Conservation (phyloP, 2,888 invertebrate species). For the Hyles lineata region DNA sequence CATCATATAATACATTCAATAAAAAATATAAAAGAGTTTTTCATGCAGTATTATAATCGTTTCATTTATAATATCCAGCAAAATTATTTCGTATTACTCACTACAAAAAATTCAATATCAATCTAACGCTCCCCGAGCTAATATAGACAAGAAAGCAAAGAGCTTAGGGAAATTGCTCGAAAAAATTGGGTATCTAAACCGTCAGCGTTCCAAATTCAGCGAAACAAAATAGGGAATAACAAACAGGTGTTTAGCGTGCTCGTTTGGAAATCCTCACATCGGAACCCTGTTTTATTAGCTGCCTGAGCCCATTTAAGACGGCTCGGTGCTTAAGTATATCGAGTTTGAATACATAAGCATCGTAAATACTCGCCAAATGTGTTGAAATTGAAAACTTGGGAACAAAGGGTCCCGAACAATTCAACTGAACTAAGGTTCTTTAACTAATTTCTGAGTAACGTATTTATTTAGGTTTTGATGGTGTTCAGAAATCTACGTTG, state of each 20-base stretch:
- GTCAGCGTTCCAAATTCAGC: conserved; percentile 37
- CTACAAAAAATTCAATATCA: background rate
- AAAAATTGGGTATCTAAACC: background rate
- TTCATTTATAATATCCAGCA: too few species aligned
- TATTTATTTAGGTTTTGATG: conserved; percentile 4
- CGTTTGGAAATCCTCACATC: conserved; percentile 43
- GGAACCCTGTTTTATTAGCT: conserved; percentile 58
- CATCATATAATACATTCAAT: too few species aligned
- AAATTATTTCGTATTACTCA: too few species aligned
- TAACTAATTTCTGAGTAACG: conserved; percentile 21
- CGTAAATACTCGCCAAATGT: conserved; percentile 50
- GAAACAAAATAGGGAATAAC: conserved; percentile 51
- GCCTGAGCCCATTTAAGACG: conserved; percentile 53
- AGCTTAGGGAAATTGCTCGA: conserved; percentile 17
- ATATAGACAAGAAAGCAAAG: background rate
- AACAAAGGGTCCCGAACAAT: conserved; percentile 39
- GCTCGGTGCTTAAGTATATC: conserved; percentile 50
- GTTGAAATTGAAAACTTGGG: conserved; percentile 49
- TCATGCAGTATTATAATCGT: too few species aligned
- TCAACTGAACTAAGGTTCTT: conserved; percentile 28
- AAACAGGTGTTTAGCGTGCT: conserved; percentile 56
- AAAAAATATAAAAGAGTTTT: too few species aligned
- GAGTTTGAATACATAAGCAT: conserved; percentile 48
- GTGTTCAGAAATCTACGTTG: background rate
- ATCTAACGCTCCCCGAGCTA: background rate